Evolutionary conservation across 2,797 vertebrate species (phyloP).

Genomic region (Sebastolobus alascanus): DNA sequence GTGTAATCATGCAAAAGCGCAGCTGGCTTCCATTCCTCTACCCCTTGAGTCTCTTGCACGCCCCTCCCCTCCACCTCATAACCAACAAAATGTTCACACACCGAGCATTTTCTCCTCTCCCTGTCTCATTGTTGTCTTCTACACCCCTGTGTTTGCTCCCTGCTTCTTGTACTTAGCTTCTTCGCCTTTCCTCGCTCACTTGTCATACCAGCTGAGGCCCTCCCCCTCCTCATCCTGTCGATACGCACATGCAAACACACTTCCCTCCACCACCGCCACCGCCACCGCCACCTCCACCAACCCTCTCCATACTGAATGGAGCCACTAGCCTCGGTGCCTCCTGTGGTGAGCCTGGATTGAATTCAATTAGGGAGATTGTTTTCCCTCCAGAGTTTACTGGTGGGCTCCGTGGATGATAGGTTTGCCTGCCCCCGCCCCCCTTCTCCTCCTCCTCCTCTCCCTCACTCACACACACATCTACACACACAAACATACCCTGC

Average conservation of each 20-base stretch:
- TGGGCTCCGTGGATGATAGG: constrained; percentile 67
- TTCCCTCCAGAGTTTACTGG: constrained; percentile 75
- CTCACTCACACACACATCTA: constrained; percentile 5
- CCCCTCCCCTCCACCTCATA: neutral
- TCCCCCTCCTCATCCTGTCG: constrained; percentile 10
- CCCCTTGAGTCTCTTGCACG: constrained; percentile 31
- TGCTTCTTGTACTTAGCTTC: constrained; percentile 35
- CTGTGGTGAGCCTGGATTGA: constrained; percentile 71
- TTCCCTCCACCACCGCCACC: constrained; percentile 16
- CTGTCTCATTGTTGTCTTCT: constrained; percentile 45
- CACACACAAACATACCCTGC: constrained; percentile 27
- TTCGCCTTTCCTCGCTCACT: constrained; percentile 31
- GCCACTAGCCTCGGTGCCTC: constrained; percentile 63
- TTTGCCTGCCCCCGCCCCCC: constrained; percentile 41
- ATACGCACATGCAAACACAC: neutral
- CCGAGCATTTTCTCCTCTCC: constrained; percentile 6
- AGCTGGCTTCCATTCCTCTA: constrained; percentile 76
- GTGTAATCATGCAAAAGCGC: constrained; percentile 83
- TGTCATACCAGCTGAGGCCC: constrained; percentile 42
- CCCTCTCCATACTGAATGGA: constrained; percentile 56
- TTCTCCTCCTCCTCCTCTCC: neutral
- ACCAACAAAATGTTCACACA: constrained; percentile 23
- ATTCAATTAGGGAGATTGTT: constrained; percentile 84
- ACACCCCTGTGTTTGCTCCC: constrained; percentile 43
- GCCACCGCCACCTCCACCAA: constrained; percentile 23